Conservation (phyloP, 2,888 invertebrate species). For the Marasmarcha lunaedactyla region DNA sequence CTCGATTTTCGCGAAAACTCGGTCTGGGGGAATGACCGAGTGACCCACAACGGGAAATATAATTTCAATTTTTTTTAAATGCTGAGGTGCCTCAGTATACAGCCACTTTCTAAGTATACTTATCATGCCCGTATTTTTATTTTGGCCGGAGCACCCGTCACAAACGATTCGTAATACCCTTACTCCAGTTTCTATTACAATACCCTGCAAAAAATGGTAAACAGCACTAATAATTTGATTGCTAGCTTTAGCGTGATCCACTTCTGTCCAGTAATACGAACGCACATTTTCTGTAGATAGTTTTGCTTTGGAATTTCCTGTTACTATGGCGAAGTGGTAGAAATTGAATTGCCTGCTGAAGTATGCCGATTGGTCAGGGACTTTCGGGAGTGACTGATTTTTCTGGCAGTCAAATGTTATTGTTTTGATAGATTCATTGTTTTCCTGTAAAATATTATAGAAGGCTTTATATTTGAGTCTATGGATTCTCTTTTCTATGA, state of each 20-base stretch:
- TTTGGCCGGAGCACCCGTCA: constrained; percentile 18
- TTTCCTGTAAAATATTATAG: constrained; percentile 14
- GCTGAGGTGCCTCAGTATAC: constrained; percentile 6
- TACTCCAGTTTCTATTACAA: constrained; percentile 5
- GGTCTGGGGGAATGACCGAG: constrained; percentile 9
- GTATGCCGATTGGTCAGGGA: constrained; percentile 16
- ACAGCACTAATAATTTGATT: constrained; percentile 14
- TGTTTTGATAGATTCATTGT: constrained; percentile 12
- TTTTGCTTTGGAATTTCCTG: constrained; percentile 21
- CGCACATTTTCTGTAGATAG: constrained; percentile 11
- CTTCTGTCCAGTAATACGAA: constrained; percentile 14
- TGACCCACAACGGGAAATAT: constrained; percentile 11
- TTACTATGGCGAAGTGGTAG: constrained; percentile 26
- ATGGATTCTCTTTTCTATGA: constrained; percentile 15
- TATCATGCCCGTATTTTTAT: constrained; percentile 17
- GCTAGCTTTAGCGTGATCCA: constrained; percentile 7
- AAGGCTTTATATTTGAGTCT: constrained; percentile 16
- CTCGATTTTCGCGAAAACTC: constrained; percentile 7
- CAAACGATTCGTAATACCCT: constrained; percentile 13
- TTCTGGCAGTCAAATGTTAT: constrained; percentile 20
- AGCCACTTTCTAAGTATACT: constrained; percentile 15
- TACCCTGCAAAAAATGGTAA: constrained; percentile 8
- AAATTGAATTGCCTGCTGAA: constrained; percentile 16
- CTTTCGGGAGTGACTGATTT: constrained; percentile 16
- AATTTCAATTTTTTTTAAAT: constrained; percentile 11